Evolutionary conservation across 92 coral and sea anemone species (phyloP).

Genomic region (Siderastrea siderea): DNA sequence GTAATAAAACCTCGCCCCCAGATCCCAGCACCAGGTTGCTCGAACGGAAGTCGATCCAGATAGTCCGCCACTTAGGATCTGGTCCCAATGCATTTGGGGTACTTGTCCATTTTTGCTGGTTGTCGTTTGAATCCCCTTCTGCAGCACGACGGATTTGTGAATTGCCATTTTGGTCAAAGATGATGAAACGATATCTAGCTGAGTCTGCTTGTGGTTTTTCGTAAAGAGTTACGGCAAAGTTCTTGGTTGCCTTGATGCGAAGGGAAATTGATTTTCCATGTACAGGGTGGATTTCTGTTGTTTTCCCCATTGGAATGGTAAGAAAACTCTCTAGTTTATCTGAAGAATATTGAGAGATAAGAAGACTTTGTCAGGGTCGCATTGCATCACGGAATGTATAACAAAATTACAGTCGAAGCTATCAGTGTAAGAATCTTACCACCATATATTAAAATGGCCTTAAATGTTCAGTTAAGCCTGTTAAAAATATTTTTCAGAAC

Average conservation of each 20-base stretch:
- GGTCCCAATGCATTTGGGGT: constrained; percentile 21
- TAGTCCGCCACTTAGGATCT: constrained; percentile 19
- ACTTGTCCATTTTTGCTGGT: not conserved
- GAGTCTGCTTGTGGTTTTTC: constrained; percentile 28
- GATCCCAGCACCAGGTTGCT: constrained; percentile 85
- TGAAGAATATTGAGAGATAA: not conserved
- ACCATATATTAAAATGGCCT: too few relatives aligned
- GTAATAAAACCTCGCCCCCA: constrained; percentile 62
- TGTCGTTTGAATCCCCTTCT: not conserved
- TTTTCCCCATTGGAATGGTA: constrained; percentile 18
- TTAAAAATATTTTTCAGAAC: too few relatives aligned
- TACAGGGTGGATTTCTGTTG: constrained; percentile 48
- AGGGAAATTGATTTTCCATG: constrained; percentile 71
- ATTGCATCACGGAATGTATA: not conserved
- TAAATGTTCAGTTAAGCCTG: too few relatives aligned
- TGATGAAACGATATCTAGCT: constrained; percentile 62
- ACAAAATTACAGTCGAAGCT: too few relatives aligned
- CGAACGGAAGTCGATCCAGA: constrained; percentile 93
- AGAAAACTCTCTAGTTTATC: constrained; percentile 67
- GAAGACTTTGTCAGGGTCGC: not conserved
- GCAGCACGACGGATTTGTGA: constrained; percentile 8
- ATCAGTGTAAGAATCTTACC: too few relatives aligned
- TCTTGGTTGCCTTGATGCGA: constrained; percentile 16
- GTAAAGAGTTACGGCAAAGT: constrained; percentile 52
- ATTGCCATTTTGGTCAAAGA: constrained; percentile 2